phyloP scores from a whole-genome alignment of 2,113 vertebrate genomes.

The Pipra filicauda region DNA sequence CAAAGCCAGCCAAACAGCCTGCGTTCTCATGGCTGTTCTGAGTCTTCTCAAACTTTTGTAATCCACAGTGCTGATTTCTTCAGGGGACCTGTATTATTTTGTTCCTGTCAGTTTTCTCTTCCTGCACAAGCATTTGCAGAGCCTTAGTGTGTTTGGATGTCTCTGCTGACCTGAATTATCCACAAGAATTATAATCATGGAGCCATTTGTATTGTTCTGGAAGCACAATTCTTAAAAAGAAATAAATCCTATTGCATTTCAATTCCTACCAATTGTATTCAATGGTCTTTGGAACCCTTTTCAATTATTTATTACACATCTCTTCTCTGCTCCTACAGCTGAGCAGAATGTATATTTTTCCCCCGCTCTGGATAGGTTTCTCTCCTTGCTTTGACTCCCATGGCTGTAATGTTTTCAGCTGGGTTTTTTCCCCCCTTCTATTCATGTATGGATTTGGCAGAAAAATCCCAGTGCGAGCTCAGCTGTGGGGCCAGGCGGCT shows the following conservation, averaged over 20 bases:
- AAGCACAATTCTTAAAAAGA: neutral
- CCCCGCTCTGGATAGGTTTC: neutral
- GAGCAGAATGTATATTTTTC: neutral
- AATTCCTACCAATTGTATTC: neutral
- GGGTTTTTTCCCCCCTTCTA: neutral
- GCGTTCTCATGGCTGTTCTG: neutral
- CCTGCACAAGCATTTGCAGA: neutral
- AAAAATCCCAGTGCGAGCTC: neutral
- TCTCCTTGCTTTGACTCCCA: neutral
- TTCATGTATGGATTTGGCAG: neutral
- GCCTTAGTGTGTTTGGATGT: neutral
- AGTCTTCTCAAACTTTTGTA: neutral
- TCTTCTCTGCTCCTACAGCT: neutral
- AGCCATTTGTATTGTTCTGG: neutral
- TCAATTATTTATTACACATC: neutral
- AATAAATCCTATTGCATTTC: neutral
- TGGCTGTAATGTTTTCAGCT: neutral
- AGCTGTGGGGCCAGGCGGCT: neutral
- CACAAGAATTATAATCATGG: neutral
- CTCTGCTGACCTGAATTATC: neutral
- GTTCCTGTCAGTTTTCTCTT: neutral
- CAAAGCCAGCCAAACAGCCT: rapidly evolving
- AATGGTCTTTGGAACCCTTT: neutral
- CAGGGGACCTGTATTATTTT: neutral
- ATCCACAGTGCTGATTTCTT: neutral